Conservation (phyloP, 2,888 invertebrate species). For the Cheiracanthium punctorium region DNA sequence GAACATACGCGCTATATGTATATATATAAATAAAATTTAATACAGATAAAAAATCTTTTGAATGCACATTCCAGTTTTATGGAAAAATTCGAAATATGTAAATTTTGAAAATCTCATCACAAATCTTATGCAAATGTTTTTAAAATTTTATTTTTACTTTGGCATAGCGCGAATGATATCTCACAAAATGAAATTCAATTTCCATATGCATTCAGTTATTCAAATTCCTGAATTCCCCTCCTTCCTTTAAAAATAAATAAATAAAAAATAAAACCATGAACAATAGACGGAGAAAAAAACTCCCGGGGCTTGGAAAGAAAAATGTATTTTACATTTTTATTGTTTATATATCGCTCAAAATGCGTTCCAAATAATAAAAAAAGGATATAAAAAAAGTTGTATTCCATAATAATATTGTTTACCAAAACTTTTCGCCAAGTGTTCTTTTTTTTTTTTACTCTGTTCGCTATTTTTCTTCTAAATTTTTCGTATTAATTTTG, state of each 20-base stretch:
- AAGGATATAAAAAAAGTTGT: slow-evolving; percentile 1
- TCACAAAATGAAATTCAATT: slow-evolving; percentile 15
- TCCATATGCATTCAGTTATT: slow-evolving; percentile 43
- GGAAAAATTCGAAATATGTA: too few relatives aligned
- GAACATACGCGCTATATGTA: too few relatives aligned
- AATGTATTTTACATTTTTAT: slow-evolving; percentile 1
- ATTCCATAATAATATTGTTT: slow-evolving; percentile 53
- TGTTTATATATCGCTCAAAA: slow-evolving; percentile 7
- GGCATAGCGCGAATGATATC: not conserved
- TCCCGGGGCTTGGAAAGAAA: not conserved
- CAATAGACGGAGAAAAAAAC: not conserved
- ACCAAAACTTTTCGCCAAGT: slow-evolving; percentile 49
- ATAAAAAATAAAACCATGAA: not conserved
- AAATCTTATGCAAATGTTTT: too few relatives aligned
- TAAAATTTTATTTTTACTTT: not conserved
- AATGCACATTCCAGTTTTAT: too few relatives aligned
- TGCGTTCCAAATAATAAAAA: too few relatives aligned
- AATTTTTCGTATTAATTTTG: too few relatives aligned
- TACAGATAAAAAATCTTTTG: too few relatives aligned
- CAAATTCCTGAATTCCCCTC: slow-evolving; percentile 2
- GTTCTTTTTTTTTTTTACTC: slow-evolving; percentile 33
- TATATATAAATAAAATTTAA: too few relatives aligned
- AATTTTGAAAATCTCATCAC: too few relatives aligned
- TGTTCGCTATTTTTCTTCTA: too few relatives aligned
- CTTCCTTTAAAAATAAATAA: not conserved